Conservation (phyloP, 2,888 invertebrate species). For the Meloe dianella region DNA sequence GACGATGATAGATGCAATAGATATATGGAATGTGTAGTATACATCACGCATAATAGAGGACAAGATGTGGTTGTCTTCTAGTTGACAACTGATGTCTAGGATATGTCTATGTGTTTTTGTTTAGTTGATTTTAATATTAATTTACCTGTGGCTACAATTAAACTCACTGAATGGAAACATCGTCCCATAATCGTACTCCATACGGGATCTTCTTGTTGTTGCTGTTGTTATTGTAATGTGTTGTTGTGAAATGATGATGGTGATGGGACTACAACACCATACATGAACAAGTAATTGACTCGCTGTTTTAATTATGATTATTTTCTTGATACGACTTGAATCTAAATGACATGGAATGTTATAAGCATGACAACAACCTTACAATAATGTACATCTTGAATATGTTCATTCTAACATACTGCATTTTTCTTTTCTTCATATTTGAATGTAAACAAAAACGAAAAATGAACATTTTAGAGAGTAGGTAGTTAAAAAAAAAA, state of each 20-base stretch:
- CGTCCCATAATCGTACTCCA: slow-evolving; percentile 12
- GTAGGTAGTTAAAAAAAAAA: neutral
- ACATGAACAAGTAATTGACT: slow-evolving; percentile 14
- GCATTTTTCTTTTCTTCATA: neutral
- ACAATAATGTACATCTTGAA: slow-evolving; percentile 4
- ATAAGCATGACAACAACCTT: neutral
- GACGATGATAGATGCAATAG: neutral
- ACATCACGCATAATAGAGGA: neutral
- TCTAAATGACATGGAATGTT: slow-evolving; percentile 18
- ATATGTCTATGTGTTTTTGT: slow-evolving; percentile 1
- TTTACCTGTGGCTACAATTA: slow-evolving; percentile 22
- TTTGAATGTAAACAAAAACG: neutral
- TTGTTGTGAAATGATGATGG: slow-evolving; percentile 3
- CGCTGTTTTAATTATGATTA: slow-evolving; percentile 17
- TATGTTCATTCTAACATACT: neutral
- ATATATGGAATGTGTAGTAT: neutral
- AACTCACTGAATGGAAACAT: slow-evolving; percentile 26
- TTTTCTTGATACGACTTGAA: slow-evolving; percentile 15
- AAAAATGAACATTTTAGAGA: neutral
- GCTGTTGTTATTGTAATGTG: slow-evolving; percentile 1
- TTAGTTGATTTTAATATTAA: slow-evolving; percentile 20
- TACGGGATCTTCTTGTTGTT: neutral
- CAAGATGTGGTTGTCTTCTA: slow-evolving; percentile 19
- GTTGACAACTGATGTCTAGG: slow-evolving; percentile 30
- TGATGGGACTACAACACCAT: slow-evolving; percentile 1